Evolutionary conservation across 2,888 invertebrate species (phyloP), one percentile per base, ranked within the genome.

Genomic region (Aquatica leii): DNA sequence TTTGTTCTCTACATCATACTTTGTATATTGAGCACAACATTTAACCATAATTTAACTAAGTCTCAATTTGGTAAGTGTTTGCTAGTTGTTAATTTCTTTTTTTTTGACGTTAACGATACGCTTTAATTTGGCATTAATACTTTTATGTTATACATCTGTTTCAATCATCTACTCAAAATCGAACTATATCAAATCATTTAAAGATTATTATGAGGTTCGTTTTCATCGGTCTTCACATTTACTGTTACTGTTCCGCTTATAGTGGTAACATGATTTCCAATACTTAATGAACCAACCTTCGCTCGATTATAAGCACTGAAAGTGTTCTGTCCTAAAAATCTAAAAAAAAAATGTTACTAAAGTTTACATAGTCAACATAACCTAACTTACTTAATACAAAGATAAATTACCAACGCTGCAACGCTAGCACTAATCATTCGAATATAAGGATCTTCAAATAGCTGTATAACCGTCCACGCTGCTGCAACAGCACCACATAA

Each of bases 291-390:
- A 35, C 93, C 94, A 9, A 95, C 93, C 83, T 93, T 94, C 72
- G 95, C 95, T 65, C 94, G 88, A 76, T 95, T 93, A 84, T 94
- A 95, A n/a, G 95, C 95, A 59, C 91, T 90, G 52, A 94, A 90
- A 1, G 94, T 94, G 77, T 93, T 94, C 79, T 93, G 89, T 66
- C 94, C 93, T 69, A 95, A 85, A 80, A 92, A 92, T 80, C 95
- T 95, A 82, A 2, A 80, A 81, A 67, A n/a, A n/a, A 66, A 71
- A 70, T 69, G 14, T 14, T 12, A 34, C n/a, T 17, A 15, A 14
- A 11, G 14, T 31, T 9, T 14, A 11, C 4, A 55, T 40, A 15
- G 31, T 35, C 6, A 34, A 37, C 35, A 52, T n/a, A 18, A 12
- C 1, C 1, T 17, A 40, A 79, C 84, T 82, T 77, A 93, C 92